These are phyloP conservation scores for Callipepla californica DNA, from an alignment of 2,113 vertebrate genomes.

Conservation along the genomic window DNA sequence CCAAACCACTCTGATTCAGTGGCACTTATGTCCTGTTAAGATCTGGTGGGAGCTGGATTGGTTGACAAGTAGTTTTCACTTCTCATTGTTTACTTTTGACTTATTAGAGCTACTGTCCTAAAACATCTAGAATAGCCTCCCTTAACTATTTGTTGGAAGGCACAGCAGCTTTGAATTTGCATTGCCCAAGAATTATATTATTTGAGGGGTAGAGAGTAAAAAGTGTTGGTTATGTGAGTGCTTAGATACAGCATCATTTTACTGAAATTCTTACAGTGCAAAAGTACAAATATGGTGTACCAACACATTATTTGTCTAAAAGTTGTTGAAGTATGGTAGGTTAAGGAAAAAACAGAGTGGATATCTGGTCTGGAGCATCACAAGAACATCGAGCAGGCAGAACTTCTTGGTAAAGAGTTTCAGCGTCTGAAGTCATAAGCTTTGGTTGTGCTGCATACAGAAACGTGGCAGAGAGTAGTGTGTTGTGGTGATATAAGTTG, in stretches of 20 bases:
- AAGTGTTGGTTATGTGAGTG: background rate
- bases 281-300: background rate
- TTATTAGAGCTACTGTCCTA: background rate
- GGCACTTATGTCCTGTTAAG: background rate
- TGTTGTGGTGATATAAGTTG: rapidly evolving
- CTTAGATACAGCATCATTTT: background rate
- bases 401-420: background rate
- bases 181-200: background rate
- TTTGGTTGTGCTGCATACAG: background rate
- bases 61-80: background rate
- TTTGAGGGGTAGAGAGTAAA: background rate
- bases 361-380: background rate
- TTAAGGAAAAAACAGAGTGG: background rate
- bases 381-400: background rate
- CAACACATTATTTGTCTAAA: background rate
- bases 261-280: background rate
- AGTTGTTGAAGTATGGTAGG: background rate
- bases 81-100: background rate
- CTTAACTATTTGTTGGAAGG: rapidly evolving
- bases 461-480: background rate
- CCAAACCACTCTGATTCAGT: background rate
- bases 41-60: background rate
- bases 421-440: background rate
- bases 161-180: background rate
- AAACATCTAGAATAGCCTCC: background rate